Percentiles rank a stretch among this genome's conserved stretches.
These are phyloP conservation scores for Clitarchus hookeri DNA, from an alignment of 2,888 invertebrate species.

Conservation along the genomic window DNA sequence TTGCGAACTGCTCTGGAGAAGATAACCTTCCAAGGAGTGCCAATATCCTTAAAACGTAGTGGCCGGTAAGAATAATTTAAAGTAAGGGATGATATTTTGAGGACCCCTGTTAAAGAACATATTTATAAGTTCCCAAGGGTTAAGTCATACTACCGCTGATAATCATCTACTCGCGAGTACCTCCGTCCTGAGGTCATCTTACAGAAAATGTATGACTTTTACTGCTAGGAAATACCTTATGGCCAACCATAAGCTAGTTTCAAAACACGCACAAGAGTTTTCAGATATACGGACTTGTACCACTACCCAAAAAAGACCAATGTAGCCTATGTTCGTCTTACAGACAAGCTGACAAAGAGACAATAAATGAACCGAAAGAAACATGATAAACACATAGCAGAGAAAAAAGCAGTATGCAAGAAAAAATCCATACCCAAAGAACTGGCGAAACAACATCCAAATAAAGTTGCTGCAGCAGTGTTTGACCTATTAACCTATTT, in stretches of 20 bases:
- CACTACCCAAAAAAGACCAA: conserved; percentile 20
- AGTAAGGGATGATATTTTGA: neutral
- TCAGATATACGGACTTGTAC: neutral
- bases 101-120: neutral
- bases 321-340: conserved; percentile 6
- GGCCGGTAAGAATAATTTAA: neutral
- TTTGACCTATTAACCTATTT: conserved; percentile 18
- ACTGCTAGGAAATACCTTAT: neutral
- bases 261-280: conserved; percentile 1
- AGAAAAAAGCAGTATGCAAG: neutral
- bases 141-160: neutral
- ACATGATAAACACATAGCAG: conserved; percentile 10
- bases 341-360: neutral
- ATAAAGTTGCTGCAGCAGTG: neutral
- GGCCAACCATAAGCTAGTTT: neutral
- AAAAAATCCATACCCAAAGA: neutral
- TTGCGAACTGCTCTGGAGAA: neutral
- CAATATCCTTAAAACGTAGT: neutral
- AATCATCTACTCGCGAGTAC: neutral
- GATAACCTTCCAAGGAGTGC: neutral
- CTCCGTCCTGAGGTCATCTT: neutral
- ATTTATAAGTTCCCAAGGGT: neutral
- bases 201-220: conserved; percentile 10
- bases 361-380: neutral
- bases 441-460: conserved; percentile 4